phyloP scores from a whole-genome alignment of 2,113 vertebrate species.

The Eubucco bourcierii region DNA sequence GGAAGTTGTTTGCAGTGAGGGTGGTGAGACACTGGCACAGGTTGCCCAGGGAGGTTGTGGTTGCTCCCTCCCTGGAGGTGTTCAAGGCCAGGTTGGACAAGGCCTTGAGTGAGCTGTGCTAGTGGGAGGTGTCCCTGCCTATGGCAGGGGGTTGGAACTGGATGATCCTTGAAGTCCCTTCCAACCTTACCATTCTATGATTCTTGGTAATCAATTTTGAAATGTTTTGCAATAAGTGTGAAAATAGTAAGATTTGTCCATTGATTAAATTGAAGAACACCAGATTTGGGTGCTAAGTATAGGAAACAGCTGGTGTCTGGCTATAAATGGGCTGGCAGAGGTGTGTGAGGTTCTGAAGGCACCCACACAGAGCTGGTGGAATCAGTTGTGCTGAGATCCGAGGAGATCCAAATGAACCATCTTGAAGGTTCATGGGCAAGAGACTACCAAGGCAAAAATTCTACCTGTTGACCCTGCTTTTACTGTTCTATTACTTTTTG shows the following conservation, averaged over 20 bases:
- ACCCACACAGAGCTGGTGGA: not conserved
- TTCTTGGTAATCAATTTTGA: not conserved
- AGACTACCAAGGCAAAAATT: not conserved
- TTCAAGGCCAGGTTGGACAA: too few relatives aligned
- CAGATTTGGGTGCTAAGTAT: not conserved
- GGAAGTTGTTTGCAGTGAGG: too few relatives aligned
- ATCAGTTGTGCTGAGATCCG: not conserved
- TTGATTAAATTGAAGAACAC: not conserved
- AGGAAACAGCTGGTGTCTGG: not conserved
- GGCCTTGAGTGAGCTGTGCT: too few relatives aligned
- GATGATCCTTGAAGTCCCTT: too few relatives aligned
- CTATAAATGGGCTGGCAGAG: not conserved
- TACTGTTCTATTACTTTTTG: not conserved
- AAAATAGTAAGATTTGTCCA: not conserved
- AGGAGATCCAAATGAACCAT: fast-evolving
- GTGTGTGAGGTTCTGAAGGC: not conserved
- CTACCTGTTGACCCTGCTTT: not conserved
- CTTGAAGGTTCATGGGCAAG: not conserved
- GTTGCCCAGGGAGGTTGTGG: too few relatives aligned
- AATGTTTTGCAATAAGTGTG: not conserved
- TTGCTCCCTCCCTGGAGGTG: too few relatives aligned
- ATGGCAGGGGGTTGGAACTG: too few relatives aligned
- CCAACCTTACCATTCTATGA: too few relatives aligned
- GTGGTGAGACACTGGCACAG: too few relatives aligned
- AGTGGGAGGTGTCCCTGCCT: too few relatives aligned